Percentiles rank a stretch among this genome's conserved stretches.
Conservation (phyloP, 2,113 vertebrate genomes). For the Pandion haliaetus region DNA sequence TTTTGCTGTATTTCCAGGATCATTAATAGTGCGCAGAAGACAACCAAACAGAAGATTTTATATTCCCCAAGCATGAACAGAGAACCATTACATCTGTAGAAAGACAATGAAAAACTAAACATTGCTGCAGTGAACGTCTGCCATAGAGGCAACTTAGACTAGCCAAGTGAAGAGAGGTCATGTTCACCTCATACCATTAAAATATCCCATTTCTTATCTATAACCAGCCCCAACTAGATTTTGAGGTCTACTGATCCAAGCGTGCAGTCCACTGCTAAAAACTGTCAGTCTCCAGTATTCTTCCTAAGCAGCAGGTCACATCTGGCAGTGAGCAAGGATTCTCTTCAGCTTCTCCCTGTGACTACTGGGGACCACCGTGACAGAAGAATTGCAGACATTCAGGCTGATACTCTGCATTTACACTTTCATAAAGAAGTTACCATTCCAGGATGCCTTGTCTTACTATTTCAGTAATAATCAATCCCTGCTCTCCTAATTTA, state of each 20-base stretch:
- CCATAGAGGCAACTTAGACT: not conserved
- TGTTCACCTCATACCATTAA: too few relatives aligned
- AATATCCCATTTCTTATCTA: not conserved
- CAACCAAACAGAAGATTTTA: not conserved
- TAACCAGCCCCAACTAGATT: not conserved
- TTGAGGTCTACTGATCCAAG: not conserved
- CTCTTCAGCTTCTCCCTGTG: not conserved
- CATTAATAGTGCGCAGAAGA: not conserved
- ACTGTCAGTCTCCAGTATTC: fast-evolving
- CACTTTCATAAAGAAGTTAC: not conserved
- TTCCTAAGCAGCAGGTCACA: not conserved
- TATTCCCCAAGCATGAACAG: not conserved
- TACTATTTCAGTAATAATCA: not conserved
- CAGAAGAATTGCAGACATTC: not conserved
- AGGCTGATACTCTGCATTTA: not conserved
- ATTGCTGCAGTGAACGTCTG: not conserved
- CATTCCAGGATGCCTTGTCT: too few relatives aligned
- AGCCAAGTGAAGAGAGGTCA: not conserved
- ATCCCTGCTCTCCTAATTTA: not conserved
- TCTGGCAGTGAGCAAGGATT: not conserved
- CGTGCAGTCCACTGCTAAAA: not conserved
- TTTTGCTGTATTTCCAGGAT: not conserved
- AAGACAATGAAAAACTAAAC: not conserved
- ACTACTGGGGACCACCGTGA: not conserved
- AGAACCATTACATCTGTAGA: not conserved